Conservation (phyloP, 2,797 vertebrate species). For the Orestias chungarensis region DNA sequence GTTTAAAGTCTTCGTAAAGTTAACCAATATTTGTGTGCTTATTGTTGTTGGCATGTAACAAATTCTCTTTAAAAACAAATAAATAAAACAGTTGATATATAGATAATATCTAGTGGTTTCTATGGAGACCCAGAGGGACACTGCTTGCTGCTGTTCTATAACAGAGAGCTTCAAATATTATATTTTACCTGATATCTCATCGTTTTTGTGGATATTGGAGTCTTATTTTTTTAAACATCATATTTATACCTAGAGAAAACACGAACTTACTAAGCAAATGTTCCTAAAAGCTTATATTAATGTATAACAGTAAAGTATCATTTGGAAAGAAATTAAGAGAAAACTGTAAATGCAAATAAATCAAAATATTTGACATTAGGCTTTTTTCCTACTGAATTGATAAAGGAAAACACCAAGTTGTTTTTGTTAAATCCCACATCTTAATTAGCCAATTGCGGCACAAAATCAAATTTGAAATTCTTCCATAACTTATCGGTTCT, state of each 20-base stretch:
- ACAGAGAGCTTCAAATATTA: background rate
- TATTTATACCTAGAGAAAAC: background rate
- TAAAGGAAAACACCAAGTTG: background rate
- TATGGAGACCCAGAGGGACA: background rate
- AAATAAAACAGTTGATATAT: background rate
- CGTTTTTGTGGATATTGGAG: too few species aligned
- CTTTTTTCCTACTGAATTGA: background rate
- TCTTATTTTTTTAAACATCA: too few species aligned
- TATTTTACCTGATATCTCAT: too few species aligned
- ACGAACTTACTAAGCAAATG: background rate
- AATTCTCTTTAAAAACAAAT: background rate
- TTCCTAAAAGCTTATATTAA: background rate
- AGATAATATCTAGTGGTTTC: background rate
- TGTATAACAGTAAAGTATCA: background rate
- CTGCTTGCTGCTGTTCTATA: background rate
- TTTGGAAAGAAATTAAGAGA: too few species aligned
- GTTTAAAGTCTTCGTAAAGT: background rate
- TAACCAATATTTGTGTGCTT: background rate
- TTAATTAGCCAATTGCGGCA: too few species aligned
- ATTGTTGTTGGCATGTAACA: background rate
- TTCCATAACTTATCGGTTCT: background rate
- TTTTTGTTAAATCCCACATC: too few species aligned
- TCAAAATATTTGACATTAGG: background rate
- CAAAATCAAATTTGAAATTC: too few species aligned
- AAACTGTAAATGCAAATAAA: too few species aligned